Evolutionary conservation across 53 echinoderm and acorn worm genomes (phyloP).

Genomic region (Stichopus horrens): DNA sequence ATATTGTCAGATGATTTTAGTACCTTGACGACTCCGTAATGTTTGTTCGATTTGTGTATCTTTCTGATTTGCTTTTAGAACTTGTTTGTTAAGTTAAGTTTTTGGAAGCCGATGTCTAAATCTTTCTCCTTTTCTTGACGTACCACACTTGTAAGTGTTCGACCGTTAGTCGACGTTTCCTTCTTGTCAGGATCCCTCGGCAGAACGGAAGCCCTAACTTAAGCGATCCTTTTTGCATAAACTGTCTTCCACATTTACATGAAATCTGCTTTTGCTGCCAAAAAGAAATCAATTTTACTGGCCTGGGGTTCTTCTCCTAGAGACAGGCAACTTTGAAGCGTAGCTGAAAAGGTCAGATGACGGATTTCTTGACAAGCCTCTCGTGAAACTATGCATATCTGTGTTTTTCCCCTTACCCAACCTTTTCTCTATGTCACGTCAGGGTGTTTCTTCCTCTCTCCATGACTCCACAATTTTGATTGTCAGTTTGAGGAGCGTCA

Average conservation of each 20-base stretch:
- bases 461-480: background rate
- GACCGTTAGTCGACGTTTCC: background rate
- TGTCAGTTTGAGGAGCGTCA: too few relatives aligned
- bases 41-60: too few relatives aligned
- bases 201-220: background rate
- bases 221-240: background rate
- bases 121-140: too few relatives aligned
- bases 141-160: background rate
- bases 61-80: too few relatives aligned
- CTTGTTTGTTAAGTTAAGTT: too few relatives aligned
- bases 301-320: background rate
- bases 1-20: too few relatives aligned
- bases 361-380: background rate
- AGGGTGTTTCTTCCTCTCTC: background rate
- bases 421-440: background rate
- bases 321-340: background rate
- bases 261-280: constrained; percentile 13
- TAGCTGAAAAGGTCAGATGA: constrained; percentile 9
- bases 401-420: background rate
- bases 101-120: too few relatives aligned
- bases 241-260: background rate
- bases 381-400: background rate
- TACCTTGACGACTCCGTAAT: too few relatives aligned
- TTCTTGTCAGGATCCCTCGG: background rate
- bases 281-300: constrained; percentile 23